A percentile compares a stretch with the other conserved stretches of the same genome.
Conservation (phyloP, 2,797 vertebrate genomes). For the Staurois parvus region DNA sequence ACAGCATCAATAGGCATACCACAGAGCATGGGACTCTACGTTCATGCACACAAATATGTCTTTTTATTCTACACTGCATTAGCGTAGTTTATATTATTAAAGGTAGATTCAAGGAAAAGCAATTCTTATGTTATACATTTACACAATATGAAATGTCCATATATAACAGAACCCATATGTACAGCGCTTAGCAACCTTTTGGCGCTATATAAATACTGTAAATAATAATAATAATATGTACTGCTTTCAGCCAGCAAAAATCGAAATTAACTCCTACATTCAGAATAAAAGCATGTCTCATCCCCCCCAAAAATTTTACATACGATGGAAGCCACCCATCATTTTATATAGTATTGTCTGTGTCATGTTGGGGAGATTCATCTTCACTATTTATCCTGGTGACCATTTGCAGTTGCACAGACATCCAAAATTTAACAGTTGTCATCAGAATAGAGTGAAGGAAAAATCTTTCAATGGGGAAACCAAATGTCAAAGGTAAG, state of each 20-base stretch:
- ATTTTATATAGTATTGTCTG: not conserved
- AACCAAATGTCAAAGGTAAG: too few species aligned
- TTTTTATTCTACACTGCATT: not conserved
- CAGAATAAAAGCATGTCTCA: not conserved
- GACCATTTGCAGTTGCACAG: too few species aligned
- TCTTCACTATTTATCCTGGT: too few species aligned
- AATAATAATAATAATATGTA: too few species aligned
- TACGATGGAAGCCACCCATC: not conserved
- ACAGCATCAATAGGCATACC: not conserved
- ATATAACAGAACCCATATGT: not conserved
- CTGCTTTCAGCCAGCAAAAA: not conserved
- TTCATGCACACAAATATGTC: not conserved
- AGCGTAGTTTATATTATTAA: not conserved
- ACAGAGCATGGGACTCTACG: not conserved
- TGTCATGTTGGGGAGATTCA: too few species aligned
- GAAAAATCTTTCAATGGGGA: too few species aligned
- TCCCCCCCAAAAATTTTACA: too few species aligned
- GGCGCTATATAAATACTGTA: too few species aligned
- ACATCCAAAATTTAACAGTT: too few species aligned
- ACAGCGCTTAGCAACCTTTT: too few species aligned
- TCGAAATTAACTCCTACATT: not conserved
- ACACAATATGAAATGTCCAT: not conserved
- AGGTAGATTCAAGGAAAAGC: not conserved
- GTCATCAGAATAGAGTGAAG: too few species aligned
- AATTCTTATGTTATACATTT: not conserved